phyloP scores from a whole-genome alignment of 2,797 vertebrate species.

The Mastacembelus armatus region DNA sequence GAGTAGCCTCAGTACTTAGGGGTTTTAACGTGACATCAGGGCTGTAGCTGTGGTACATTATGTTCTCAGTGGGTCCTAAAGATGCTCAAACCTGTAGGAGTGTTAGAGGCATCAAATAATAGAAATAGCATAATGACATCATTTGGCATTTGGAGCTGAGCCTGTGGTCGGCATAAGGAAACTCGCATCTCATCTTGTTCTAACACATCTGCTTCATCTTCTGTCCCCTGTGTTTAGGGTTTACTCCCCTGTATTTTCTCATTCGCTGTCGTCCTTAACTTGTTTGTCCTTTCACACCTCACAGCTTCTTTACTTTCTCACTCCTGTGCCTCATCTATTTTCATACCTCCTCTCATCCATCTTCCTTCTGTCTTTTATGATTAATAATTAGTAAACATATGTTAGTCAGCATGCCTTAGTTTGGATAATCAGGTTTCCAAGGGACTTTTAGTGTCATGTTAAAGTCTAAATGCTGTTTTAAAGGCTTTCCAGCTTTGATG shows the following conservation, averaged over 20 bases:
- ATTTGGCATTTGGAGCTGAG: slow-evolving; percentile 48
- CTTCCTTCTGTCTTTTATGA: not conserved
- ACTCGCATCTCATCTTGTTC: slow-evolving; percentile 18
- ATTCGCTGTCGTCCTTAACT: not conserved
- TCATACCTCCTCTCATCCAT: not conserved
- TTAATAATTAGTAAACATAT: not conserved
- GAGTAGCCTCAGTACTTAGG: not conserved
- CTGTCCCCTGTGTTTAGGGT: not conserved
- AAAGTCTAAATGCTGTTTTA: not conserved
- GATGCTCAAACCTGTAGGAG: not conserved
- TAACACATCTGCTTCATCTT: slow-evolving; percentile 15
- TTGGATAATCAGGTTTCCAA: not conserved
- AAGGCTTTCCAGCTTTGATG: not conserved
- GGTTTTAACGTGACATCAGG: not conserved
- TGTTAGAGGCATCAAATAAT: slow-evolving; percentile 29
- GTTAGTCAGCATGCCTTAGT: not conserved
- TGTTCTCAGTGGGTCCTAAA: not conserved
- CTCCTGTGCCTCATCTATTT: not conserved
- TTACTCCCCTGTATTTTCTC: not conserved
- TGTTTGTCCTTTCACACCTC: not conserved
- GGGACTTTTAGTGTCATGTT: not conserved
- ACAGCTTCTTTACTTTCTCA: not conserved
- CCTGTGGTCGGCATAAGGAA: slow-evolving; percentile 11
- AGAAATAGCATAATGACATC: slow-evolving; percentile 33
- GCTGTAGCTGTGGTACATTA: not conserved